Percentiles rank a stretch among this genome's conserved stretches.
These are phyloP conservation scores for Hirundo rustica DNA, from an alignment of 2,797 vertebrate genomes.

Conservation along the genomic window DNA sequence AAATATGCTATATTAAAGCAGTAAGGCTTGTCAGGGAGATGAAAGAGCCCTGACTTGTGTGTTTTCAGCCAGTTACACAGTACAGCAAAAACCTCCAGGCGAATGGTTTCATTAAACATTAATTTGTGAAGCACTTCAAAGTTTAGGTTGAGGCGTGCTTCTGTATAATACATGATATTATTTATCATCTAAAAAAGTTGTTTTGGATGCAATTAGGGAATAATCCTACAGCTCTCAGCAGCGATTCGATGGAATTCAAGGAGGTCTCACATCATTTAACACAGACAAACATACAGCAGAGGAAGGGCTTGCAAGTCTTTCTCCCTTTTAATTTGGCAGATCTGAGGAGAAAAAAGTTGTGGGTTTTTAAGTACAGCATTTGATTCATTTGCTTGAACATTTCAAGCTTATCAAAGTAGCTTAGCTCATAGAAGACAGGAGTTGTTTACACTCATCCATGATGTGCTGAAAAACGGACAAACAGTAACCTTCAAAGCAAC, in stretches of 20 bases:
- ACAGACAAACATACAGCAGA: not conserved
- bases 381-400: not conserved
- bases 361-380: not conserved
- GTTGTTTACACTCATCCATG: not conserved
- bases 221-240: slow-evolving; percentile 6
- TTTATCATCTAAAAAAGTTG: slow-evolving; percentile 29
- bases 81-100: slow-evolving; percentile 24
- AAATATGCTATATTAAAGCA: not conserved
- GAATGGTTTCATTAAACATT: slow-evolving; percentile 55
- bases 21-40: not conserved
- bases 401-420: not conserved
- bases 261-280: slow-evolving; percentile 37
- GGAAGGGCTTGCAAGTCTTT: not conserved
- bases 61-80: not conserved
- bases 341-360: not conserved
- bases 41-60: not conserved
- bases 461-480: not conserved
- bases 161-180: not conserved
- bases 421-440: not conserved
- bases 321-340: not conserved
- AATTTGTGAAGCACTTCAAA: slow-evolving; percentile 42
- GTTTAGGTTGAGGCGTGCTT: not conserved
- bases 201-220: slow-evolving; percentile 42
- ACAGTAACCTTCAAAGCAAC: not conserved
- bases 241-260: not conserved